These are phyloP conservation scores for Latrodectus elegans DNA, from an alignment of 2,888 invertebrate species.

Conservation along the genomic window DNA sequence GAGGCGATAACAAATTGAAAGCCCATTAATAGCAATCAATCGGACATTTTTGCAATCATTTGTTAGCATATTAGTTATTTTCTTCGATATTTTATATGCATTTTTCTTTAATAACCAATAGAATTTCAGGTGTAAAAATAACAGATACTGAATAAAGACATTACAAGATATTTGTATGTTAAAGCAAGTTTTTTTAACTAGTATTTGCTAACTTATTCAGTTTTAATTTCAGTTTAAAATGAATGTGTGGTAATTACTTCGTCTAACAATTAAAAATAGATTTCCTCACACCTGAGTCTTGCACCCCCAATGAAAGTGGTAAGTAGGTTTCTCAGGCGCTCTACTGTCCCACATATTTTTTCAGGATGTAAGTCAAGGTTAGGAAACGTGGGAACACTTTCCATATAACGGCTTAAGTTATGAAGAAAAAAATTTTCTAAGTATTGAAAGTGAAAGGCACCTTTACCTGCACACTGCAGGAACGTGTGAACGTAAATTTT, in stretches of 20 bases:
- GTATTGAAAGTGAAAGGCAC: slow-evolving; percentile 16
- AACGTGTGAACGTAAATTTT: slow-evolving; percentile 57
- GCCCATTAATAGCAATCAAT: too few relatives aligned
- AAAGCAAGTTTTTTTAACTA: too few relatives aligned
- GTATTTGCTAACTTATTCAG: not conserved
- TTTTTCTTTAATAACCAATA: too few relatives aligned
- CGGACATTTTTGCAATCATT: too few relatives aligned
- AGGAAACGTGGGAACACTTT: slow-evolving; percentile 65
- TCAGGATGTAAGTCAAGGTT: slow-evolving; percentile 64
- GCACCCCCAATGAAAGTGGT: slow-evolving; percentile 25
- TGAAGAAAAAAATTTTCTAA: slow-evolving; percentile 36
- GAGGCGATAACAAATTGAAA: too few relatives aligned
- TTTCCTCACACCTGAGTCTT: slow-evolving; percentile 14
- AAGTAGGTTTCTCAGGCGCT: slow-evolving; percentile 60
- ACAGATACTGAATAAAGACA: too few relatives aligned
- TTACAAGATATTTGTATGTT: too few relatives aligned
- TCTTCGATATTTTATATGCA: too few relatives aligned
- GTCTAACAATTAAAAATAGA: not conserved
- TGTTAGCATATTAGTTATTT: too few relatives aligned
- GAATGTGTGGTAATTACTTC: not conserved
- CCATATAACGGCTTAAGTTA: slow-evolving; percentile 42
- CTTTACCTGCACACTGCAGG: slow-evolving; percentile 28
- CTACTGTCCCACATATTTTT: slow-evolving; percentile 58
- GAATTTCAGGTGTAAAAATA: too few relatives aligned
- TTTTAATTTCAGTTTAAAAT: not conserved